These are phyloP conservation scores for Chironomus tentans DNA, from an alignment of 2,888 invertebrate genomes.

Conservation along the genomic window DNA sequence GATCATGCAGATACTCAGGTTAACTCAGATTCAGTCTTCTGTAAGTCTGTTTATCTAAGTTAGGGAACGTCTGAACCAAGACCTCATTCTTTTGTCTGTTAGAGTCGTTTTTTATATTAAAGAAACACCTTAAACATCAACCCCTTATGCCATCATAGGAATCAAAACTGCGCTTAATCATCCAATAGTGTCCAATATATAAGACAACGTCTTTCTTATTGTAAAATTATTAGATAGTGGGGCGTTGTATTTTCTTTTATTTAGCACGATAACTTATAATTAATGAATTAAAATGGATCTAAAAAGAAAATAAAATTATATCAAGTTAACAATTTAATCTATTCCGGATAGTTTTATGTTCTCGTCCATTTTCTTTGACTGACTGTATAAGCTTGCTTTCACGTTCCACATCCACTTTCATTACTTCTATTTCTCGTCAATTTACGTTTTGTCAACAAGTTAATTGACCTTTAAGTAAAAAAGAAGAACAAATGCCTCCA, in stretches of 20 bases:
- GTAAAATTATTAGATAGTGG: not conserved
- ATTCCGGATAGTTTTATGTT: not conserved
- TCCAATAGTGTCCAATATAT: too few relatives aligned
- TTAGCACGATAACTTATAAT: constrained; percentile 16
- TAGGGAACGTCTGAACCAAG: too few relatives aligned
- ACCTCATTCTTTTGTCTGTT: too few relatives aligned
- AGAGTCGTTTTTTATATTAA: too few relatives aligned
- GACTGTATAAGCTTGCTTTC: not conserved
- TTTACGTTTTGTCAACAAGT: constrained; percentile 21
- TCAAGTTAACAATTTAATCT: not conserved
- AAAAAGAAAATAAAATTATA: not conserved
- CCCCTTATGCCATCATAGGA: too few relatives aligned
- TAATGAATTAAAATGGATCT: not conserved
- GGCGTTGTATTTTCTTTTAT: not conserved
- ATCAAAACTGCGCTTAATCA: too few relatives aligned
- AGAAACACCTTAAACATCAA: too few relatives aligned
- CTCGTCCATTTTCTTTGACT: not conserved
- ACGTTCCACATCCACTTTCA: too few relatives aligned
- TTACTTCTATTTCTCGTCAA: too few relatives aligned
- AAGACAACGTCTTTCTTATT: not conserved
- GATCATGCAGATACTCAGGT: too few relatives aligned
- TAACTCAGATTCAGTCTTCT: too few relatives aligned
- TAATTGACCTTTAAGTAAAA: constrained; percentile 9
- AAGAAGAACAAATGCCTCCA: not conserved
- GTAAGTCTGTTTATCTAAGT: too few relatives aligned